These are phyloP conservation scores for Columba livia DNA, from an alignment of 2,113 vertebrate genomes.

Conservation along the genomic window DNA sequence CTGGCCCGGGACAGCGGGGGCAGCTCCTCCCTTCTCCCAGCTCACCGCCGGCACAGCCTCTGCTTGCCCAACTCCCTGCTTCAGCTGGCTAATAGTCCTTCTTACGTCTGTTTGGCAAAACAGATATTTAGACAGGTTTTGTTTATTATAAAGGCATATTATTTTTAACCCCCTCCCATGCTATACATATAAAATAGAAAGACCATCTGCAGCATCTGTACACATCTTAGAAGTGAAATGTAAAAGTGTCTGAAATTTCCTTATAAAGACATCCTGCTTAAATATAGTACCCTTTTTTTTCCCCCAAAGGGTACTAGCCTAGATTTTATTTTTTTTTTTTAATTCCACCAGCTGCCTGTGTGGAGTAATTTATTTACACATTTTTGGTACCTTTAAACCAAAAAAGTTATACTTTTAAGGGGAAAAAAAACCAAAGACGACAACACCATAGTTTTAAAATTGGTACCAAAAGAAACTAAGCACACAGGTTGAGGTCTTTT, in stretches of 20 bases:
- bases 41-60: no score
- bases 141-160: slow-evolving; percentile 41
- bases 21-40: background rate
- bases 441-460: background rate
- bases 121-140: background rate
- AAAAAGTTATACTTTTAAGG: background rate
- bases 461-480: slow-evolving; percentile 45
- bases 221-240: slow-evolving; percentile 37
- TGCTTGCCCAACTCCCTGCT: background rate
- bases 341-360: slow-evolving; percentile 23
- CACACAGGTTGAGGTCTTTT: slow-evolving; percentile 53
- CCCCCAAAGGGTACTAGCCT: background rate
- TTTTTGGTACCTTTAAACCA: slow-evolving; percentile 51
- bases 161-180: slow-evolving; percentile 2
- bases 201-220: slow-evolving; percentile 38
- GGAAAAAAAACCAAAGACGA: background rate
- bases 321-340: background rate
- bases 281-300: slow-evolving; percentile 1
- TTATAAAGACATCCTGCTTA: slow-evolving; percentile 29
- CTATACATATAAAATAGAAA: slow-evolving; percentile 57
- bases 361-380: slow-evolving; percentile 40
- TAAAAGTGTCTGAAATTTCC: slow-evolving; percentile 27
- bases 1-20: no score
- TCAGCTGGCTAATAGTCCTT: background rate
- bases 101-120: background rate